Evolutionary conservation across 2,797 vertebrate genomes (phyloP), one percentile per base, ranked within the genome.

Genomic region (Chloroceryle inda): DNA sequence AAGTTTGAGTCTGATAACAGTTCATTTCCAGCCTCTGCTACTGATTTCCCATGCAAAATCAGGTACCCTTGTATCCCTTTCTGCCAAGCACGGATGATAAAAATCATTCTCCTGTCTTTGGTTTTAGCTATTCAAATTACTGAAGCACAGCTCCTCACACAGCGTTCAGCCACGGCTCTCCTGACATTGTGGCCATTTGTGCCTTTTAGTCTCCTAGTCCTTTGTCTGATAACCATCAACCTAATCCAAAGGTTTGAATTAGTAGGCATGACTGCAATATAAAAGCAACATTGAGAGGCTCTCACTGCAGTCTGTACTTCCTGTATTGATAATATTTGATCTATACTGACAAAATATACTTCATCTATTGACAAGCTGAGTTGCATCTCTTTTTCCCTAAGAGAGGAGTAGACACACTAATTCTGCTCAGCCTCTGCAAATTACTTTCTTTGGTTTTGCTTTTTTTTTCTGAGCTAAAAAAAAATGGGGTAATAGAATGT

Each of bases 401-500:
- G 44, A 95, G 35, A 68, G 40, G 27, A 67, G 63, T n/a, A 67
- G 72, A 42, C 63, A 31, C 29, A 1, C 18, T 74, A 77, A 29
- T 82, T 92, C 73, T 62, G 13, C 62, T 88, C 69, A 67, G 91
- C 27, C 77, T 67, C 26, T 71, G 64, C 61, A 83, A 74, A 92
- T 93, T 73, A 55, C 61, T 67, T 92, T 74, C 71, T 81, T 77
- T 79, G 69, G 45, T 81, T 93, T 89, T 92, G 63, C 45, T 40
- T 79, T 87, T 84, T 58, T 92, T 75, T 49, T 49, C 63, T 53
- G 37, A 91, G 80, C 44, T 58, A 73, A 81, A 85, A 93, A 83
- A 80, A 94, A 79, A 31, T 13, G 22, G 42, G 27, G 86, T 88
- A 94, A 94, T 92, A 96, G 91, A 94, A 90, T 56, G 77, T 96